Evolutionary conservation across 2,888 invertebrate genomes (phyloP), one percentile per base, ranked within the genome.

Genomic region (Hipparchia sbordonii): DNA sequence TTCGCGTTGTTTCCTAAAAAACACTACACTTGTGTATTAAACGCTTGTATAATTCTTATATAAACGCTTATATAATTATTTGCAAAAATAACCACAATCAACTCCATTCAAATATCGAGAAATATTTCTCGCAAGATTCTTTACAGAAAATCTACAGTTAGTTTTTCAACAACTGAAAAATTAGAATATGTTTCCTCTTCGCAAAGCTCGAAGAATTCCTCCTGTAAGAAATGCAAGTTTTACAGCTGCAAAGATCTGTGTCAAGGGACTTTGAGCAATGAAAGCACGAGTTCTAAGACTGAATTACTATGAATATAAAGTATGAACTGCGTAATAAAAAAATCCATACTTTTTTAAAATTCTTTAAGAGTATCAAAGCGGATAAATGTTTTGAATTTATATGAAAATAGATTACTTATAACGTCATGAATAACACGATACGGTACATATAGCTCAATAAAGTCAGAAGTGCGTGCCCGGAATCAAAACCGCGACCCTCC

Each of bases 231-330:
- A 33, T 65, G 63, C 51, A 51, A 65, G 63, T 65, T 65, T 65
- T 65, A 33, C 63, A 65, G 9, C 52, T 51, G 51, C 63, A 12
- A 51, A 51, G 23, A 65, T 65, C 51, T 33, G 63, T 65, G 51
- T 65, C 63, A 65, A 65, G 63, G 63, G 63, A 65, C 51, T 48
- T 23, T 33, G 51, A 51, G 51, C 63, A 52, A 65, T 51, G 63
- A 52, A 52, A 33, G 51, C 63, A 52, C 33, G 23, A 65, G 33
- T 12, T 23, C 12, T 12, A 12, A 65, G 48, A 13, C 10, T 65
- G 63, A 23, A 65, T 65, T 52, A 51, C 33, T 23, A 56, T 7
- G 13, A n/a, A 56, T 23, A 56, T 13, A 6, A n/a, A 56, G 13
- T 13, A 48, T 62, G 46, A 48, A 62, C 46, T 9, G 62, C 13